These are phyloP conservation scores for Hydractinia symbiolongicarpus DNA, from an alignment of 30 jellyfish, hydroid and myxozoan genomes.

Conservation along the genomic window DNA sequence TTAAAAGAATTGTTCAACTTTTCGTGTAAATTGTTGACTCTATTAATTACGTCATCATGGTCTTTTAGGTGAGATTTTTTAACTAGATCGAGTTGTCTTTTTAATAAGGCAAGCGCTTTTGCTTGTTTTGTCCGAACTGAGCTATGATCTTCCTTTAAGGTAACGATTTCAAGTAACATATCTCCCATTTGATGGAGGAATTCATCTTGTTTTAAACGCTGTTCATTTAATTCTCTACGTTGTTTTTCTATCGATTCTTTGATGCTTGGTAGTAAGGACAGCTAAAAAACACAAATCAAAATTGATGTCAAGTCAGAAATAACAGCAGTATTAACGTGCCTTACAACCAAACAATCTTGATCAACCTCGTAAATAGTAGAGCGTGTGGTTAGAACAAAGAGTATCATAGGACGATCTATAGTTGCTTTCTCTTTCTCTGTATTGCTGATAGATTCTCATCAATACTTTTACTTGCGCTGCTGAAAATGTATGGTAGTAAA, in stretches of 20 bases:
- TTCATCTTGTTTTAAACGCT: constrained; percentile 65
- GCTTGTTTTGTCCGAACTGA: constrained; percentile 74
- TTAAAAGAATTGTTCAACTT: constrained; percentile 19
- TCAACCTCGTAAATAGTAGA: no score
- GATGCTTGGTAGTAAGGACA: constrained; percentile 46
- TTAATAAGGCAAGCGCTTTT: constrained; percentile 64
- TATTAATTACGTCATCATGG: constrained; percentile 52
- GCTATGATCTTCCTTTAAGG: constrained; percentile 79
- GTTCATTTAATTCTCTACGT: constrained; percentile 62
- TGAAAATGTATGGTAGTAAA: no score
- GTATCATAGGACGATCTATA: no score
- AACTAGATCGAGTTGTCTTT: constrained; percentile 64
- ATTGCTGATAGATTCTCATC: no score
- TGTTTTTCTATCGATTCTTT: constrained; percentile 47
- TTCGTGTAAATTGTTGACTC: constrained; percentile 51
- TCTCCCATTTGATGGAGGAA: constrained; percentile 67
- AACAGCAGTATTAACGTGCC: neutral
- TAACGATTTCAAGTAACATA: constrained; percentile 59
- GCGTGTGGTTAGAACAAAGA: no score
- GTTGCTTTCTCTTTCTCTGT: no score
- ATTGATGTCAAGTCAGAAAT: neutral
- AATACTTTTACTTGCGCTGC: no score
- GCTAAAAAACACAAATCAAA: constrained; percentile 34
- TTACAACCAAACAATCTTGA: no score
- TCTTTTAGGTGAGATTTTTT: constrained; percentile 61